Percentiles rank a stretch among this genome's conserved stretches.
phyloP scores from a whole-genome alignment of 2,113 vertebrate genomes.

The Cochlearius cochlearius region DNA sequence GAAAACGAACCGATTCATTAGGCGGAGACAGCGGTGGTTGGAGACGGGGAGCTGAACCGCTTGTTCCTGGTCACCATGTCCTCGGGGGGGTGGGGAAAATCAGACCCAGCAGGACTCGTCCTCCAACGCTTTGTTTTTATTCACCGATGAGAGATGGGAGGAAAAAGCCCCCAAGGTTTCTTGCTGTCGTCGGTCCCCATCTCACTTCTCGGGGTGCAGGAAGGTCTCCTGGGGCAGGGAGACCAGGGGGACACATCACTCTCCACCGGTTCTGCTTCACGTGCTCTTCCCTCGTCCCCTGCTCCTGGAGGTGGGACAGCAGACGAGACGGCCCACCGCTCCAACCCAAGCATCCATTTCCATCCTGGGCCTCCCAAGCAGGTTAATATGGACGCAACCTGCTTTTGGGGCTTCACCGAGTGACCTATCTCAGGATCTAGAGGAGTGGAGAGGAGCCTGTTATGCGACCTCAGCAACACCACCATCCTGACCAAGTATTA shows the following conservation, averaged over 20 bases:
- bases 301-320: neutral
- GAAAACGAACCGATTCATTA: neutral
- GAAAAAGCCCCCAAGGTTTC: neutral
- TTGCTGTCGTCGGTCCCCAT: neutral
- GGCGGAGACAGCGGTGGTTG: neutral
- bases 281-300: neutral
- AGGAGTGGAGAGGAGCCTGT: neutral
- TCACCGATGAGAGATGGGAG: neutral
- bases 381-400: rapidly evolving
- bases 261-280: neutral
- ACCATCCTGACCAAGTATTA: neutral
- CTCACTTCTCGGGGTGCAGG: neutral
- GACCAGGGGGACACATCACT: neutral
- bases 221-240: neutral
- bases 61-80: neutral
- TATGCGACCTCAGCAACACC: neutral
- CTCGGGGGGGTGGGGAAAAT: neutral
- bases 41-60: neutral
- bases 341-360: neutral
- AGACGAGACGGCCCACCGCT: rapidly evolving
- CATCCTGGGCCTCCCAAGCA: neutral
- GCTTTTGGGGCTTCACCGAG: neutral
- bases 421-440: neutral
- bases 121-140: neutral
- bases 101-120: neutral